phyloP scores from a whole-genome alignment of 2,113 vertebrate genomes.

The Thamnophis sirtalis region DNA sequence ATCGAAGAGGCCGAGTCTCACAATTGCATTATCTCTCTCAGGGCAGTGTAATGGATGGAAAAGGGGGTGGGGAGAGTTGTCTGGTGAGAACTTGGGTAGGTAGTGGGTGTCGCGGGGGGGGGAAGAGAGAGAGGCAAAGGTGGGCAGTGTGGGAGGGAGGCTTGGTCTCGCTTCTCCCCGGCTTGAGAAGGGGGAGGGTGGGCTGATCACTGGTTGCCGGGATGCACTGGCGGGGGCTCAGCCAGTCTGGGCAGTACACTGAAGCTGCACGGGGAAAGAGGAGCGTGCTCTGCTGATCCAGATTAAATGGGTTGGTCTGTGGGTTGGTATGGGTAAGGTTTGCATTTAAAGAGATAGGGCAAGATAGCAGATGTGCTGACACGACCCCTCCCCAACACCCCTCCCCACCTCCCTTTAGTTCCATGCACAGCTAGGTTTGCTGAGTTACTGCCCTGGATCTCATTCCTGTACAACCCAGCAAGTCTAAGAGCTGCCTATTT shows the following conservation, averaged over 20 bases:
- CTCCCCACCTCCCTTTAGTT: not conserved
- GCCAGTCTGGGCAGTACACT: not conserved
- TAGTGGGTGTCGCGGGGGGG: not conserved
- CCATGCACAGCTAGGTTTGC: not conserved
- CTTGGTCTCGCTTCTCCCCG: not conserved
- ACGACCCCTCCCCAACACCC: not conserved
- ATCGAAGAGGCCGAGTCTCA: not conserved
- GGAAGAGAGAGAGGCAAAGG: not conserved
- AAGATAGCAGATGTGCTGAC: not conserved
- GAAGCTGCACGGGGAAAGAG: not conserved
- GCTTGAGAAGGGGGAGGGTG: not conserved
- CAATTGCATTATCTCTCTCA: not conserved
- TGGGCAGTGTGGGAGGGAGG: not conserved
- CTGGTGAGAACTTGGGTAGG: not conserved
- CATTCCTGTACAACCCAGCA: not conserved
- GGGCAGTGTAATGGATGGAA: too few relatives aligned
- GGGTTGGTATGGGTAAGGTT: not conserved
- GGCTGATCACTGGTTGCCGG: not conserved
- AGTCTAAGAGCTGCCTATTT: not conserved
- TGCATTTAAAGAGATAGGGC: not conserved
- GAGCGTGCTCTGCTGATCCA: not conserved
- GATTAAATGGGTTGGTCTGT: not conserved
- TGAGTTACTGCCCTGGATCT: not conserved
- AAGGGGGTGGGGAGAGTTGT: not conserved
- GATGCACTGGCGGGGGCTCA: slow-evolving; percentile 4